These are phyloP conservation scores for Pachycephus smyrnensis DNA, from an alignment of 2,888 invertebrate species.

Conservation along the genomic window DNA sequence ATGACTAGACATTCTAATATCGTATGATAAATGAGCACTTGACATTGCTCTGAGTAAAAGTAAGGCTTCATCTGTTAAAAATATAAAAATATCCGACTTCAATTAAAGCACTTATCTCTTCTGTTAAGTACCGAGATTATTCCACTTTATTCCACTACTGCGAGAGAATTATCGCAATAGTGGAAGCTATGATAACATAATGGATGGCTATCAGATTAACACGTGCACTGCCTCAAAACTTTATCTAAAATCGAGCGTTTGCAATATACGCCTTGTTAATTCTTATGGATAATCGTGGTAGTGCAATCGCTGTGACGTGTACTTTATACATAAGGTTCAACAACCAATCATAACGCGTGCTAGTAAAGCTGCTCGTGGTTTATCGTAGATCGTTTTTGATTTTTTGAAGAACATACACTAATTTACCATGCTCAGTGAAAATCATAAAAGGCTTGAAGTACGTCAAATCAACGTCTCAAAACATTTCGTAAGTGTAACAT, in stretches of 20 bases:
- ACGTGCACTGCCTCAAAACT: background rate
- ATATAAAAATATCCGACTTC: background rate
- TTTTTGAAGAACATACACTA: background rate
- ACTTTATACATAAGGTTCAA: background rate
- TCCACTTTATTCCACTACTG: background rate
- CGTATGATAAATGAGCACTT: slow-evolving; percentile 30
- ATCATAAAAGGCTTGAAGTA: background rate
- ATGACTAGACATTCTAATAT: slow-evolving; percentile 28
- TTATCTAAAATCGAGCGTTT: background rate
- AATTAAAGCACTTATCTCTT: background rate
- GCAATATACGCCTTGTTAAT: background rate
- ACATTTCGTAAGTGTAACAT: too few species aligned
- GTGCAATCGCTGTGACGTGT: background rate
- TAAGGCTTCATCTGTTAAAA: slow-evolving; percentile 38
- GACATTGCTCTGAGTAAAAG: slow-evolving; percentile 45
- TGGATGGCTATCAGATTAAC: background rate
- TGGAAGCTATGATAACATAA: background rate
- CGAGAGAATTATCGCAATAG: background rate
- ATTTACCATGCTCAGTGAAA: background rate
- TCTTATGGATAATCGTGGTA: background rate
- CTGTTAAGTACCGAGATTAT: background rate
- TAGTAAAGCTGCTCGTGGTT: too few species aligned
- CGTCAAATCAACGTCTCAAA: background rate
- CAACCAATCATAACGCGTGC: background rate
- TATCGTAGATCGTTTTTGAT: background rate